Evolutionary conservation across 53 echinoderm and acorn worm species (phyloP), one percentile per base, ranked within the genome.

Genomic region (Antedon mediterranea): DNA sequence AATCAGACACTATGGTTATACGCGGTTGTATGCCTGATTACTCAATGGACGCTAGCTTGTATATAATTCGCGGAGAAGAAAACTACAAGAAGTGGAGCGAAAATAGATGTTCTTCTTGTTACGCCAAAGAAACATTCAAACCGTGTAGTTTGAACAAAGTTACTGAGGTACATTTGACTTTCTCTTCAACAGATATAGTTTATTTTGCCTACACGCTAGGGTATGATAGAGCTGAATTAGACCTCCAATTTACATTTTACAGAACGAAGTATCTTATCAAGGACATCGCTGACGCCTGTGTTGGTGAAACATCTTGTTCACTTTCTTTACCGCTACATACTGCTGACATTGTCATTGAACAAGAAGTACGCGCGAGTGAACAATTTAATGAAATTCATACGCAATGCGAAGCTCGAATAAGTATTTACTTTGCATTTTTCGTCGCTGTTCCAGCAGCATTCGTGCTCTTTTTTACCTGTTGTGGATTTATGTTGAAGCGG

Each of bases 391-490:
- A 31, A 32, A 78, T 89, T 34, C 43, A 72, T 37, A 79, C 85
- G 5, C 73, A 82, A 32, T 89, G 89, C 72, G 72, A 42, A 31
- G 82, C 89, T 9, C 43, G 75, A 7, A 33, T 89, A 76, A 70
- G 79, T 18, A 82, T 85, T 72, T 89, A 89, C 89, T 76, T 85
- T 43, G 89, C 89, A 72, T 89, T 85, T 72, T 89, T 77, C 73
- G 28, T 89, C 14, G 82, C 82, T 23, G 27, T 82, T 15, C 89
- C 89, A 7, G n/a, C 76, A 9, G 78, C 80, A 27, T 33, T 76
- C 15, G 14, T 82, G 31, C 43, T 85, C 23, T 33, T 72, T 15
- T 3, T 85, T 23, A 73, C 34, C 13, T 57, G 71, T n/a, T 43
- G 81, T 28, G 86, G 72, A 14, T 29, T 41, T 0, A 31, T 72